phyloP scores from a whole-genome alignment of 2,113 vertebrate species.

The Gadus macrocephalus region DNA sequence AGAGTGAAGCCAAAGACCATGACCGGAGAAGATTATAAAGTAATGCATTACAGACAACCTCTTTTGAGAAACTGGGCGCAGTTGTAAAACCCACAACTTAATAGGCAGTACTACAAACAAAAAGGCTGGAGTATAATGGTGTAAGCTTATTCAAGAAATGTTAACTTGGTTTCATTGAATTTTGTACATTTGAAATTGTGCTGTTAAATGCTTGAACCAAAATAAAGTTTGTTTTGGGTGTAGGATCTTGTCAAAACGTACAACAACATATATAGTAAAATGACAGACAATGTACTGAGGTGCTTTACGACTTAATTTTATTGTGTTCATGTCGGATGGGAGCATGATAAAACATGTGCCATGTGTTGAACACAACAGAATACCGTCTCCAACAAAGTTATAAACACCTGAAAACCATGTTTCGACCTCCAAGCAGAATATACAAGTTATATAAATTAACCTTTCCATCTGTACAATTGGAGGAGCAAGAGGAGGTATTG shows the following conservation, averaged over 20 bases:
- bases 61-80: too few relatives aligned
- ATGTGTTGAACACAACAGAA: conserved; percentile 5
- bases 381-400: background rate
- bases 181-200: background rate
- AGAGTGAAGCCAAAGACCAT: too few relatives aligned
- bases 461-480: conserved; percentile 9
- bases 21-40: too few relatives aligned
- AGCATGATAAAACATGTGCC: conserved; percentile 11
- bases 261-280: background rate
- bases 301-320: background rate
- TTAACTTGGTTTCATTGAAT: too few relatives aligned
- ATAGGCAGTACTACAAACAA: too few relatives aligned
- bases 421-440: background rate
- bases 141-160: too few relatives aligned
- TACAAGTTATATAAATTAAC: background rate
- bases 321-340: conserved; percentile 4
- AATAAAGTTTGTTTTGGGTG: background rate
- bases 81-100: too few relatives aligned
- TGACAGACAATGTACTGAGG: background rate
- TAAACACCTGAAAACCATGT: too few relatives aligned
- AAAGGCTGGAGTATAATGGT: too few relatives aligned
- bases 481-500: conserved; percentile 21
- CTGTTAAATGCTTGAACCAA: background rate
- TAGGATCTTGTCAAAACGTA: background rate
- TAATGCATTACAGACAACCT: too few relatives aligned